These are phyloP conservation scores for Microcebus tavaratra DNA, from an alignment of 2,113 vertebrate species.

Conservation along the genomic window DNA sequence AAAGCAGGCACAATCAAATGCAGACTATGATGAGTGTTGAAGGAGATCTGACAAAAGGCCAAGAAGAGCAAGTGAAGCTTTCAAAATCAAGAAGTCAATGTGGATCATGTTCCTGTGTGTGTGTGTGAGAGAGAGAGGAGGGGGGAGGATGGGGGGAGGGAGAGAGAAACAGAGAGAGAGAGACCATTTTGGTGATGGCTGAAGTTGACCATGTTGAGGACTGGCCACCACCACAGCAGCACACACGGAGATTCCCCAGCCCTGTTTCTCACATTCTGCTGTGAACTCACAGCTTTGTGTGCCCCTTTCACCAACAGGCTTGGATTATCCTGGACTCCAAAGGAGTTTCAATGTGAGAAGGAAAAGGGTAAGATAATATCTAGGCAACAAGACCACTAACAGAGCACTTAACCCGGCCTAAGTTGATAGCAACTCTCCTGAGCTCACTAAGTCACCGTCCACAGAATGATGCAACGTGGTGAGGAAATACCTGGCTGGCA, in stretches of 20 bases:
- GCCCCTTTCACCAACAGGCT: not conserved
- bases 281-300: not conserved
- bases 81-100: not conserved
- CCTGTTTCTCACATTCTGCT: no score
- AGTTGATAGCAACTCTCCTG: not conserved
- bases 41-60: not conserved
- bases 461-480: not conserved
- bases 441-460: fast-evolving
- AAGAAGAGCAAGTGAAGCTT: not conserved
- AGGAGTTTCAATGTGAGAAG: not conserved
- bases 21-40: no score
- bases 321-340: not conserved
- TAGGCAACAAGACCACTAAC: not conserved
- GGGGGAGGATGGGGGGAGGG: no score
- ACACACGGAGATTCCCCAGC: fast-evolving
- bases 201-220: not conserved
- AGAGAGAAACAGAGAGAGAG: no score
- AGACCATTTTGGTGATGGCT: fast-evolving
- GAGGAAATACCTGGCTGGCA: fast-evolving
- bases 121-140: no score
- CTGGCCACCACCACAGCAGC: not conserved
- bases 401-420: not conserved
- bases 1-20: not conserved
- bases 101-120: no score
- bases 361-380: not conserved